phyloP scores from a whole-genome alignment of 2,888 invertebrate species.

The Drosophila mayaguana region DNA sequence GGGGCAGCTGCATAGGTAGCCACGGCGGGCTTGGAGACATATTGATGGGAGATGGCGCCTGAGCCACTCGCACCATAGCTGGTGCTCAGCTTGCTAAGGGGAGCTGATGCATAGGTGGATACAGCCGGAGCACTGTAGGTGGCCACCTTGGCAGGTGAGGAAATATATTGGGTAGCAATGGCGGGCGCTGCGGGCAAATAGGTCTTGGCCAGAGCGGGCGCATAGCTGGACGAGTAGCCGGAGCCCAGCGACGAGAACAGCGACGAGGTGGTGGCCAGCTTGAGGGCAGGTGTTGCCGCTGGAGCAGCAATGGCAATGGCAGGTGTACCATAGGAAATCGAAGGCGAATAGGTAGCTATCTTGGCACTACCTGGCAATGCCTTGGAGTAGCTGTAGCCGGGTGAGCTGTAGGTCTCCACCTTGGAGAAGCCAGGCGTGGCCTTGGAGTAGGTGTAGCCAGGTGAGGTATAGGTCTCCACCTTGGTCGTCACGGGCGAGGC shows the following conservation, averaged over 20 bases:
- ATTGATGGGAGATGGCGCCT: conserved; percentile 67
- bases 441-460: conserved; percentile 86
- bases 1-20: conserved; percentile 35
- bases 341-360: conserved; percentile 79
- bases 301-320: conserved; percentile 54
- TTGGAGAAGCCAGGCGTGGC: conserved; percentile 72
- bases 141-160: conserved; percentile 60
- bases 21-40: conserved; percentile 72
- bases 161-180: conserved; percentile 56
- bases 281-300: conserved; percentile 45
- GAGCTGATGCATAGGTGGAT: conserved; percentile 35
- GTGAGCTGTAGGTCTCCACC: conserved; percentile 73
- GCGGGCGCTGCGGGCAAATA: conserved; percentile 68
- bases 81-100: conserved; percentile 47
- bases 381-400: conserved; percentile 65
- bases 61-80: conserved; percentile 47
- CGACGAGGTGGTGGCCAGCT: conserved; percentile 57
- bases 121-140: conserved; percentile 57
- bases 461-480: conserved; percentile 78
- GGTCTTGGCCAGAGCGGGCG: conserved; percentile 67
- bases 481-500: conserved; percentile 84
- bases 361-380: conserved; percentile 61
- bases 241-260: conserved; percentile 55
- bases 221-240: conserved; percentile 65
- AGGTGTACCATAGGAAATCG: conserved; percentile 64